Base-by-base conservation (phyloP, 37 sponge, comb jelly and placozoan genomes). In the Amphimedon queenslandica region DNA sequence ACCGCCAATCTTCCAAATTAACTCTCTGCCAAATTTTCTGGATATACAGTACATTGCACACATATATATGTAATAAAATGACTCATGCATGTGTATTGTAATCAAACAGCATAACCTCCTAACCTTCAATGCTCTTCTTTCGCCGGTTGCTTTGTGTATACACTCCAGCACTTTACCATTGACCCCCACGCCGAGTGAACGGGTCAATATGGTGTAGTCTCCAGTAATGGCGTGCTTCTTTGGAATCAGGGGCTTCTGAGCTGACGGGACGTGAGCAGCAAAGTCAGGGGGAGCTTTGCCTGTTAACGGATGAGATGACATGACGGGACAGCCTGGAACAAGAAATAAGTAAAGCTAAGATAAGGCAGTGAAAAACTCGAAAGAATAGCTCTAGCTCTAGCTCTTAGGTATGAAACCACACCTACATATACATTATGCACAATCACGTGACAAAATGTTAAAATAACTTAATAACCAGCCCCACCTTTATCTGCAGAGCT, bases 101-200 rank as follows among this genome's bases (percentile, higher is more conserved):
- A 47, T 47, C 51, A 47, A 47, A 47, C 51, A 18, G 8, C 51
- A 42, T 8, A 10, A 39, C 71, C 30, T 2, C 40, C 74, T 67
- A 21, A 94, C 95, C 78, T 96, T 96, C 27, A 96, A 81, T 0
- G 98, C 98, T 60, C 81, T 82, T 37, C 67, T 89, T 32, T 81
- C 85, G 8, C 77, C 83, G 0, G 84, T 87, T 47, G 63, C 58
- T 57, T 84, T 90, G 57, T 83, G 73, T 29, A 76, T 78, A 74
- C 98, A 96, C 63, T 87, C 91, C 29, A 93, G 79, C 3, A 96
- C 98, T 51, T 96, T 96, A 11, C 98, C 98, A 80, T 90, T 96
- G 5, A 96, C 91, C 21, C 98, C 98, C 39, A 96, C 82, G 31
- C 98, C 98, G 34, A 96, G 84, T 1, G 75, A 80, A 39, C 75